Evolutionary conservation across 2,888 invertebrate genomes (phyloP), one percentile per base, ranked within the genome.

Genomic region (Petrolisthes cinctipes): DNA sequence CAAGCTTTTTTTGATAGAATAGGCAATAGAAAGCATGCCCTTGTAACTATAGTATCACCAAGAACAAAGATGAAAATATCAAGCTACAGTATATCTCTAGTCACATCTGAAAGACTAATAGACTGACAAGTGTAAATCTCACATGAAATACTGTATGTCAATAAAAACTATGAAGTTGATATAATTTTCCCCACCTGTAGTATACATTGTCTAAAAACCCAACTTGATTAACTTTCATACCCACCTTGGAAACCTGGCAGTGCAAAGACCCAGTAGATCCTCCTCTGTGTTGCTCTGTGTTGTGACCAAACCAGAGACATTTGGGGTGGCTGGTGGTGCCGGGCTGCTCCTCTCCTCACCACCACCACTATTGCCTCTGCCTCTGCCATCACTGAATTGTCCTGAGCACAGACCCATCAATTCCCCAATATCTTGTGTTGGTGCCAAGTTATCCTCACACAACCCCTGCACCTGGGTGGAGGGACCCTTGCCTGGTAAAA

Each of bases 401-500:
- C 95, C 95, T 0, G 94, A 94, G 91, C 94, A 94, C 11, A 94
- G 91, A 1, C 93, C 93, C 84, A 93, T 90, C 51, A 93, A 89
- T 86, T 93, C 93, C 75, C 92, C 91, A 4, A 91, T 89, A 23
- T 90, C 90, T 23, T 90, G 86, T 14, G 86, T 84, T 9, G 86
- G 78, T n/a, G 82, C 23, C 11, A 83, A 20, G 73, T 82, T 83
- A 5, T 87, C 81, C n/a, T 83, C 83, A 80, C 80, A 87, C 57
- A 87, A 20, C 54, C 79, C 79, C 17, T 79, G 53, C 57, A 78
- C 23, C 51, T 68, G 75, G 37, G 80, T 23, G 9, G 53, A 17
- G 17, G 68, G 51, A 53, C 54, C 57, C 17, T 79, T 57, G 6
- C 14, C 79, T 78, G 23, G 51, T 75, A 20, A 86, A 76, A 37